Evolutionary conservation across 2,888 invertebrate genomes (phyloP).

Genomic region (Mactromeris polynyma): DNA sequence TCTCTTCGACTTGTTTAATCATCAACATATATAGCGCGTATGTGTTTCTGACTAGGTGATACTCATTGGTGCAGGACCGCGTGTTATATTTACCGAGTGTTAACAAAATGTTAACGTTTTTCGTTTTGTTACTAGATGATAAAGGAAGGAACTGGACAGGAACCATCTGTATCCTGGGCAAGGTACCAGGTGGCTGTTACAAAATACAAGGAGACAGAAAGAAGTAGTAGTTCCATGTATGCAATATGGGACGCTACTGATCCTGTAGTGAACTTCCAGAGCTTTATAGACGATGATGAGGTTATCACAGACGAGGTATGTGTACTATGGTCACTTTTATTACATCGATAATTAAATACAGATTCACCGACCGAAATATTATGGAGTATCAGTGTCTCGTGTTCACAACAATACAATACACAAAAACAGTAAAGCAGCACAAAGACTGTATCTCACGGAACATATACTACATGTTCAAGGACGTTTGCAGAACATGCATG

Average conservation of each 20-base stretch:
- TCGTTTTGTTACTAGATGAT: constrained; percentile 57
- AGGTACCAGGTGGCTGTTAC: constrained; percentile 83
- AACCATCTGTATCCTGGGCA: constrained; percentile 79
- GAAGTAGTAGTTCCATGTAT: constrained; percentile 77
- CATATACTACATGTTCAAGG: too few species aligned
- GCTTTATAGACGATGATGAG: constrained; percentile 78
- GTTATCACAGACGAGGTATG: constrained; percentile 79
- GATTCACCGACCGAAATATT: too few species aligned
- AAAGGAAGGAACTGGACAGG: constrained; percentile 70
- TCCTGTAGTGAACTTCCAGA: constrained; percentile 78
- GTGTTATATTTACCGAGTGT: neutral
- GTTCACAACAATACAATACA: too few species aligned
- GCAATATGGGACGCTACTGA: constrained; percentile 74
- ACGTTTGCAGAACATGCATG: too few species aligned
- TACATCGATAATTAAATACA: too few species aligned
- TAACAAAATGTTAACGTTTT: neutral
- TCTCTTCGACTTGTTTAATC: too few species aligned
- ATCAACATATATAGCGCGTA: too few species aligned
- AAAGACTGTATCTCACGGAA: too few species aligned
- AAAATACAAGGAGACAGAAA: constrained; percentile 77
- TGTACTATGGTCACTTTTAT: neutral
- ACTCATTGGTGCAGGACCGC: too few species aligned
- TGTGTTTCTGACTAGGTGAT: too few species aligned
- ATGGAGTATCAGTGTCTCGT: too few species aligned
- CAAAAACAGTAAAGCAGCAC: too few species aligned